Conservation (phyloP, 2,113 vertebrate genomes). For the Scortum barcoo region DNA sequence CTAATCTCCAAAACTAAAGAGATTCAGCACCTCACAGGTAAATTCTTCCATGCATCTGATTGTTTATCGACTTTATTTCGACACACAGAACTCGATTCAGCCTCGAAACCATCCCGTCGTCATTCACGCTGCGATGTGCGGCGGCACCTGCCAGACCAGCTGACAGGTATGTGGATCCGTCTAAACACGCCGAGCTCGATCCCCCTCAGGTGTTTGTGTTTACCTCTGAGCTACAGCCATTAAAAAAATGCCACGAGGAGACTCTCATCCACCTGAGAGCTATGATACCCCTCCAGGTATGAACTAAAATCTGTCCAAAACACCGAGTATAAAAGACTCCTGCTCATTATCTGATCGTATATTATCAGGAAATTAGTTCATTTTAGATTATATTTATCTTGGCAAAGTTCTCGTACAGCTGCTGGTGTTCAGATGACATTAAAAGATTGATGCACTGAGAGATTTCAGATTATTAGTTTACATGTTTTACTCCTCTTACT, state of each 20-base stretch:
- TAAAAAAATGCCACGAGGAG: no score
- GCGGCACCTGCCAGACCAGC: slow-evolving; percentile 47
- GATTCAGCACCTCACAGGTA: not conserved
- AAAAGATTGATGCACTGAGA: no score
- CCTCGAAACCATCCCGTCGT: not conserved
- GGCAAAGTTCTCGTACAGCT: no score
- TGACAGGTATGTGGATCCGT: slow-evolving; percentile 40
- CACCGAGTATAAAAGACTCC: not conserved
- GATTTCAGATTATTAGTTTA: no score
- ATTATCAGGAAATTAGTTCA: not conserved
- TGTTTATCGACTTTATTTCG: not conserved
- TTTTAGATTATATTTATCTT: not conserved
- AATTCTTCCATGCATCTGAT: not conserved
- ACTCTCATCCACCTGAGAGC: not conserved
- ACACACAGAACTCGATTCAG: not conserved
- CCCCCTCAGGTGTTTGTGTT: not conserved
- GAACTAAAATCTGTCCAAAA: not conserved
- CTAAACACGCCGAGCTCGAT: slow-evolving; percentile 43
- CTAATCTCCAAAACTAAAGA: no score
- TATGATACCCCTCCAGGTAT: not conserved
- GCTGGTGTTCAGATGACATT: no score
- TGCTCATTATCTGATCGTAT: not conserved
- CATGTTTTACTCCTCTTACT: no score
- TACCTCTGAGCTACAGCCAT: slow-evolving; percentile 16
- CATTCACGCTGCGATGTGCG: not conserved